Base-by-base conservation (phyloP, 2,113 vertebrate genomes). In the Hippocampus zosterae region DNA sequence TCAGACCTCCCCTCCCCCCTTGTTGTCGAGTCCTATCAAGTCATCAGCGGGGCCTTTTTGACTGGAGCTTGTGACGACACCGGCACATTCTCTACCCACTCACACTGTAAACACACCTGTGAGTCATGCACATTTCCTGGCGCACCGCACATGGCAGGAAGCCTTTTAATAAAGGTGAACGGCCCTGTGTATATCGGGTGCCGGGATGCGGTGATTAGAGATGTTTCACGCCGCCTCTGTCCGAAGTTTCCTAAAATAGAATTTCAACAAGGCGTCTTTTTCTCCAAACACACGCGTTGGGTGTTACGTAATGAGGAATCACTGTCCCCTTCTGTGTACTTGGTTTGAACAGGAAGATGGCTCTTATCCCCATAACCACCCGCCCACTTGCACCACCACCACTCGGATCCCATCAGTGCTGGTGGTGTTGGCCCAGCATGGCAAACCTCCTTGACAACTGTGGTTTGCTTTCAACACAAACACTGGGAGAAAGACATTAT, bases 101-200 rank as follows among this genome's bases (percentile, higher is more conserved):
- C 71, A 33, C 68, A 66, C 67, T 82, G 69, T 79, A 84, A 87
- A 84, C 85, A 85, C 71, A 88, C 80, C 75, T 84, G 84, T 85
- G 86, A 87, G 80, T 88, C 87, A 88, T 84, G 73, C 73, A 69
- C 76, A 59, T 62, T 77, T 81, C 78, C 66, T 68, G 77, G 69
- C 67, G 61, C 59, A 67, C 82, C 82, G 13, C 77, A 86, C 68
- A 87, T 81, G 86, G 79, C 74, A 67, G 69, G 71, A 68, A 78
- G 65, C 27, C 75, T 81, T 72, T 80, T 73, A 69, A 65, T 71
- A 77, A 64, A 68, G 62, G 71, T 2, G 13, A 70, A 68, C 0
- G 12, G 74, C 63, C 44, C 18, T 69, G 68, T 70, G 70, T 68
- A 64, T 29, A 57, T 37, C 33, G 69, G 61, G 29, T 52, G 37